Evolutionary conservation across 2,797 vertebrate species (phyloP), one percentile per base, ranked within the genome.

Genomic region (Mus minutoides): DNA sequence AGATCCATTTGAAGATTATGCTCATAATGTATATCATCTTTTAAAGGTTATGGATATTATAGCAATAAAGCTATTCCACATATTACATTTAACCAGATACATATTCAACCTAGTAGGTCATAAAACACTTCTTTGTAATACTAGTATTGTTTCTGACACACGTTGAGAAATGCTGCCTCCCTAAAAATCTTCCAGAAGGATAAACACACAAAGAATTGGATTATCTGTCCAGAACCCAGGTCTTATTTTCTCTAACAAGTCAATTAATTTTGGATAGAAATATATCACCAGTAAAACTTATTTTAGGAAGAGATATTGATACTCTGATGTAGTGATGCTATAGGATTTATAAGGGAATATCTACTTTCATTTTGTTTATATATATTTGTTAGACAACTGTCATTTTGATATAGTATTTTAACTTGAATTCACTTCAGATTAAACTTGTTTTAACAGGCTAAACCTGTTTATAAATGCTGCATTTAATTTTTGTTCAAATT

Each of bases 51-150:
- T 49, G 62, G 49, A 1, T 94, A 80, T 37, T 86, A 60, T 62
- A 31, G 46, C 31, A 78, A 56, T 87, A 95, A 96, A 94, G 11
- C 4, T 94, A 88, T 46, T 88, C 91, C 26, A 90, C 29, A 84
- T 76, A 96, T 83, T 90, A 29, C 64, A 91, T 83, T 95, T 78
- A 78, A 69, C 43, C 62, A 94, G 78, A 3, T 89, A 84, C 85
- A 90, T 93, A 49, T 91, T 67, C 90, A 91, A 89, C 43, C 56
- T 34, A 83, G 77, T 89, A 86, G 16, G 6, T 75, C 37, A 88
- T 40, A 95, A 93, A 80, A 60, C 5, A 82, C 43, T 91, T 92
- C 60, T 79, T 69, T 78, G 21, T 79, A 90, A 11, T 92, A 52
- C 26, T 94, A 52, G 17, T 77, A n/a, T 80, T 84, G 78, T 89